phyloP scores from a whole-genome alignment of 2,888 invertebrate genomes.

The Ischnus inquisitorius region DNA sequence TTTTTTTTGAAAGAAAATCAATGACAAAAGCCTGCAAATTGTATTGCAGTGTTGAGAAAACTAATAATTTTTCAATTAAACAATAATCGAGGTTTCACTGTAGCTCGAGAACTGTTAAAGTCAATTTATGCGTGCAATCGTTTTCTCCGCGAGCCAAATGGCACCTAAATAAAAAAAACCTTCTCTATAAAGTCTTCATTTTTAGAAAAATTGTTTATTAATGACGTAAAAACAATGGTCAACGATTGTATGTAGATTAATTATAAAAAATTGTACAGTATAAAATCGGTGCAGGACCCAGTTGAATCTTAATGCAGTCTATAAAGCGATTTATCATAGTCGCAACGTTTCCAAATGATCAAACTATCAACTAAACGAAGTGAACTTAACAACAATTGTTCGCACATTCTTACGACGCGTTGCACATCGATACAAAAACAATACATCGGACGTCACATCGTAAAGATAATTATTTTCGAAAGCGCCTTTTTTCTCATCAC shows the following conservation, averaged over 20 bases:
- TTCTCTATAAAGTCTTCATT: not conserved
- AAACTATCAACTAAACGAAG: not conserved
- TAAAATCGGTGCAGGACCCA: slow-evolving; percentile 48
- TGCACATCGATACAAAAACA: not conserved
- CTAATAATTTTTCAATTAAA: no score
- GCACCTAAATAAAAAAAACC: no score
- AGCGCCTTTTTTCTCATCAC: not conserved
- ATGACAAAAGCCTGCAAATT: no score
- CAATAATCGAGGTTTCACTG: no score
- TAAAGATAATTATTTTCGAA: not conserved
- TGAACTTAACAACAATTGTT: not conserved
- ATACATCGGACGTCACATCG: not conserved
- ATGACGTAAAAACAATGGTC: slow-evolving; percentile 76
- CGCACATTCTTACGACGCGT: not conserved
- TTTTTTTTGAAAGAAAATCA: no score
- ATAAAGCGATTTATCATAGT: slow-evolving; percentile 44
- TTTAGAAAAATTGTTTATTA: slow-evolving; percentile 74
- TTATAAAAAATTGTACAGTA: slow-evolving; percentile 42
- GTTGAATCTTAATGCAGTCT: slow-evolving; percentile 74
- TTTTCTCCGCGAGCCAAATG: no score
- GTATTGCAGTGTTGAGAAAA: no score
- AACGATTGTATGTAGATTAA: slow-evolving; percentile 56
- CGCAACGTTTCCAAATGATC: not conserved
- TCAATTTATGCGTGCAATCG: no score
- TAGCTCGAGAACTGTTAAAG: no score